Base-by-base conservation (phyloP, 2,888 invertebrate species). In the Yponomeuta cagnagella region DNA sequence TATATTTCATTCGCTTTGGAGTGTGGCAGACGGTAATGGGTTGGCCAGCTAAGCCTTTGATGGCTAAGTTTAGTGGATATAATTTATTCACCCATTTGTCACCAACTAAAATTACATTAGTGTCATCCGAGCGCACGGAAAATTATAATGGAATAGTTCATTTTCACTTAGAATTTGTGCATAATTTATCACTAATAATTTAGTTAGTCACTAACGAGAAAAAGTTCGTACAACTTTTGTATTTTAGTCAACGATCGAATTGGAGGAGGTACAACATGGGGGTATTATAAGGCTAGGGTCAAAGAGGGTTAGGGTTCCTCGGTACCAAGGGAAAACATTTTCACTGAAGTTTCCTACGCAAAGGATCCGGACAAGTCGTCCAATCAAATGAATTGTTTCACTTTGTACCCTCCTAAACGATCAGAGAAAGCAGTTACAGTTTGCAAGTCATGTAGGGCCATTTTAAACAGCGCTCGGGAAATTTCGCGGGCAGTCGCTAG, bases 1-100 rank as follows among this genome's bases (percentile, higher is more conserved):
- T 43, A 43, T 83, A 82, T 81, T 77, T 78, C 78, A 79, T 80
- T 78, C 79, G 75, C 75, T 80, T 78, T 75, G 76, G 82, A 77
- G 77, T 74, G 78, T 83, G 77, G 77, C 78, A 81, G 81, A 82
- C 74, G 74, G 77, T 77, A 74, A 79, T 76, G 75, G 74, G 66
- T 73, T 74, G 72, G 69, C 73, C 73, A 78, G 76, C 72, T 77
- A 82, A 83, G 78, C 81, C 83, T 82, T 84, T 82, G 76, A 82
- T 81, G 70, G 77, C 74, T 75, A 84, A 85, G 82, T 87, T 87
- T 81, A 30, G 64, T 73, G 74, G 74, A 73, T 75, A 79, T 84
- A 79, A 84, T 83, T 83, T 79, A 76, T 82, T 79, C 81, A 82
- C 82, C 81, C 79, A 81, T 79, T 81, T 79, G 76, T 76, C 73